A percentile compares a stretch with the other conserved stretches of the same genome.
Evolutionary conservation across 2,888 invertebrate genomes (phyloP).

Genomic region (Callyntrura sp.): DNA sequence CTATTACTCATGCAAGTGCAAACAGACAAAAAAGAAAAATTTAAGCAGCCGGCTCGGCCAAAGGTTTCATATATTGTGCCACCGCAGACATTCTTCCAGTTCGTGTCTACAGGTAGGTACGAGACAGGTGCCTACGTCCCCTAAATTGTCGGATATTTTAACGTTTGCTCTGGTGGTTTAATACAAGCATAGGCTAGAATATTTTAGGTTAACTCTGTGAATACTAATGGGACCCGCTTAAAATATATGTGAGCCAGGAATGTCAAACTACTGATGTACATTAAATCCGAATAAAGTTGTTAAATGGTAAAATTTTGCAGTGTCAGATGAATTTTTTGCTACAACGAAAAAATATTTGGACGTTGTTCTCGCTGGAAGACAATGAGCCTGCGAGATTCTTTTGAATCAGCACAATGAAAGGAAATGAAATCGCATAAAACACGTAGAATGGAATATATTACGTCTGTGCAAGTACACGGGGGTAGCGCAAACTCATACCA

Average conservation of each 20-base stretch:
- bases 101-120: no score
- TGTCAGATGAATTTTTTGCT: slow-evolving; percentile 3
- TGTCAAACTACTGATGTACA: not conserved
- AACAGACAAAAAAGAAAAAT: not conserved
- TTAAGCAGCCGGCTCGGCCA: not conserved
- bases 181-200: no score
- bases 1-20: no score
- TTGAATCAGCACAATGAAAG: slow-evolving; percentile 25
- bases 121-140: not conserved
- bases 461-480: no score
- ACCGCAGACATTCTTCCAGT: not conserved
- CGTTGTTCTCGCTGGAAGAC: not conserved
- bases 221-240: no score
- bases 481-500: no score
- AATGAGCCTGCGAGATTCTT: not conserved
- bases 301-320: slow-evolving; percentile 15
- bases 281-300: not conserved
- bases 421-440: not conserved
- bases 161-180: not conserved
- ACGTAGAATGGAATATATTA: no score
- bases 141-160: not conserved
- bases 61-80: not conserved
- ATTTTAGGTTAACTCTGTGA: no score
- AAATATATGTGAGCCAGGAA: no score
- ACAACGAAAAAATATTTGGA: not conserved